Conservation (phyloP, 53 echinoderm and acorn worm genomes). For the Arbacia lixula region DNA sequence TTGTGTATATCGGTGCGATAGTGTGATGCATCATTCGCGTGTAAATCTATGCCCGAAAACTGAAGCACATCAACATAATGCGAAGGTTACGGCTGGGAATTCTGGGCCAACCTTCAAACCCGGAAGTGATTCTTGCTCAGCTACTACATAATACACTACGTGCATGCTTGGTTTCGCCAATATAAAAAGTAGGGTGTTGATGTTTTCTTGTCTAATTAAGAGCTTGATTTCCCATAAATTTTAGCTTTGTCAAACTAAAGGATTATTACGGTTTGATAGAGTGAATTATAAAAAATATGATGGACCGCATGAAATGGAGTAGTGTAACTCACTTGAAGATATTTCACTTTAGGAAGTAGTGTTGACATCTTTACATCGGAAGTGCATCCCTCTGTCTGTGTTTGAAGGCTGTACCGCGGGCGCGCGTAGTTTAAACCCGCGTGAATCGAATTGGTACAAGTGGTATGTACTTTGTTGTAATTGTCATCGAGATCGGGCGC, state of each 20-base stretch:
- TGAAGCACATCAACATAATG: constrained; percentile 41
- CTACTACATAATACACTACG: too few species aligned
- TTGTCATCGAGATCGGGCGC: too few species aligned
- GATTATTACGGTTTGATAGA: neutral
- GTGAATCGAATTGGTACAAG: too few species aligned
- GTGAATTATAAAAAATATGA: neutral
- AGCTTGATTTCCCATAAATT: too few species aligned
- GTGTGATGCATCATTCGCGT: constrained; percentile 10
- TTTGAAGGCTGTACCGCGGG: too few species aligned
- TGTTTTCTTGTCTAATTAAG: too few species aligned
- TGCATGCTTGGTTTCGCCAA: too few species aligned
- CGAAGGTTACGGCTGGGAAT: constrained; percentile 53
- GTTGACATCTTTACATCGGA: constrained; percentile 45
- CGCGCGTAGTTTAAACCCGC: constrained; percentile 44
- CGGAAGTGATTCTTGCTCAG: constrained; percentile 56
- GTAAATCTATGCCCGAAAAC: constrained; percentile 28
- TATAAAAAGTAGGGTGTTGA: too few species aligned
- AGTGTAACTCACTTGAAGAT: constrained; percentile 2
- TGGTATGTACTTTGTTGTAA: too few species aligned
- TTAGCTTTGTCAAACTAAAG: too few species aligned
- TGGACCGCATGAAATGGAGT: neutral
- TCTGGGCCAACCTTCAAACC: constrained; percentile 47
- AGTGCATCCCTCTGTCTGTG: constrained; percentile 35
- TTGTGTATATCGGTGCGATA: constrained; percentile 26
- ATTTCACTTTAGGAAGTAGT: constrained; percentile 30